Evolutionary conservation across 2,113 vertebrate genomes (phyloP).

Genomic region (Archilochus colubris): DNA sequence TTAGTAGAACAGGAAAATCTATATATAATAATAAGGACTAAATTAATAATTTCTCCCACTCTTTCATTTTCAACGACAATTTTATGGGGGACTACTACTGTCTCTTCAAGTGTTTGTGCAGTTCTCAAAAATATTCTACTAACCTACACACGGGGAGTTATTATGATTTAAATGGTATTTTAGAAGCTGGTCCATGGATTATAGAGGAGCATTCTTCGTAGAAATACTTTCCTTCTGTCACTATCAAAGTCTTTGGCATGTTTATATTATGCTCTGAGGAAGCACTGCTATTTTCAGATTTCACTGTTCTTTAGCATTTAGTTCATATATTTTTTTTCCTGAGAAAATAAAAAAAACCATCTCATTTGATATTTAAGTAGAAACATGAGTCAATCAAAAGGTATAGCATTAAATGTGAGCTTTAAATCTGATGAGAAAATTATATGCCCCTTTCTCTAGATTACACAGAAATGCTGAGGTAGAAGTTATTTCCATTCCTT

Average conservation of each 20-base stretch:
- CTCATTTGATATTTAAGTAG: background rate
- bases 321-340: background rate
- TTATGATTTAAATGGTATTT: background rate
- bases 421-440: background rate
- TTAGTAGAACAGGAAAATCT: background rate
- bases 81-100: background rate
- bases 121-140: background rate
- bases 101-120: background rate
- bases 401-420: background rate
- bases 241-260: background rate
- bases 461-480: background rate
- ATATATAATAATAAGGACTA: too few species aligned
- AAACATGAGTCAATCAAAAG: background rate
- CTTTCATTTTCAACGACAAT: background rate
- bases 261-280: background rate
- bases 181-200: background rate
- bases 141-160: background rate
- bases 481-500: background rate
- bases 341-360: background rate
- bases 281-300: background rate
- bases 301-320: background rate
- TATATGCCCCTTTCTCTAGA: background rate
- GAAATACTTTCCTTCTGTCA: background rate
- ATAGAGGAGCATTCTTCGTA: background rate
- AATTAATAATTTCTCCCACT: too few species aligned